Base-by-base conservation (phyloP, 2,113 vertebrate species). In the Vulpes ferrilata region DNA sequence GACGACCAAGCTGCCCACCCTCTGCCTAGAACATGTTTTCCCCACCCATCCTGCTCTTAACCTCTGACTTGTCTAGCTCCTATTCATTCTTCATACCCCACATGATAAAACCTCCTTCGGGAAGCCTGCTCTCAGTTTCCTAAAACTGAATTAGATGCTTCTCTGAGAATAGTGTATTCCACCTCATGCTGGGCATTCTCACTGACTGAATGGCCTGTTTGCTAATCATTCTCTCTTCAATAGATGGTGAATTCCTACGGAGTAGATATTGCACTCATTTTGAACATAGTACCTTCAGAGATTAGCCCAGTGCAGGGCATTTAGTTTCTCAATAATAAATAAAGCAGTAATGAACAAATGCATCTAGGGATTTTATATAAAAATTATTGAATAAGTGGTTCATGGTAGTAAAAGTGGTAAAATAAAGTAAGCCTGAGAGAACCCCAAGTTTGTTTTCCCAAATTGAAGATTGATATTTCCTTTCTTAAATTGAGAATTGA, bases 391-490 rank as follows among this genome's bases (percentile, higher is more conserved):
- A 43, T 67, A 93, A n/a, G 2, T 60, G 11, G 11, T 69, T 81
- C 51, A 76, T 65, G 76, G 48, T 35, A 83, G 55, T n/a, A 87
- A 88, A 59, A 32, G n/a, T 86, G 17, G 11, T 95, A 90, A 93
- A 65, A 32, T 90, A 79, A 80, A 11, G 13, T 64, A 86, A 96
- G 38, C 22, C 55, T 79, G 30, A 79, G 15, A 84, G 94, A 92
- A 60, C 25, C 22, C 78, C 22, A 90, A 90, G 9, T 7, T 71
- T n/a, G 16, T 92, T 93, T 87, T 73, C 74, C 86, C 32, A 78
- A 64, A 67, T 25, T 92, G 38, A 87, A 92, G 85, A 69, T 95
- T 93, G 13, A 78, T 73, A 55, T 73, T 93, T 94, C 59, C 93
- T 97, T 81, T 81, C 65, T 88, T 15, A 65, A 53, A 82, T 22